These are phyloP conservation scores for Phainopepla nitens DNA, from an alignment of 2,113 vertebrate genomes.

Conservation along the genomic window DNA sequence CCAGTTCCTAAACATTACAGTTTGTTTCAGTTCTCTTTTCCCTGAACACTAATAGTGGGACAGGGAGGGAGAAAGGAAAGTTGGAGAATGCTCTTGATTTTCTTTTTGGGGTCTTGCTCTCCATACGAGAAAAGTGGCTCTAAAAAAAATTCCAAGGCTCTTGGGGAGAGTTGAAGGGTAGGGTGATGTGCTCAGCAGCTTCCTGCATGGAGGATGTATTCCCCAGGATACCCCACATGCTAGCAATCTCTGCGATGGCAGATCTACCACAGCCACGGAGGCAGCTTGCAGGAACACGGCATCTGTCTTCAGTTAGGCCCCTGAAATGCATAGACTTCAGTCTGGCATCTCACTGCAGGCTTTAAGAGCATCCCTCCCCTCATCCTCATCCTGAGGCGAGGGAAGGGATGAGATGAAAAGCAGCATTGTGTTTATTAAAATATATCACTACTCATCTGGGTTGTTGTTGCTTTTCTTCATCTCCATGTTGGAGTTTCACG, in stretches of 20 bases:
- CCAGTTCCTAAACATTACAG: background rate
- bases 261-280: background rate
- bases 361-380: background rate
- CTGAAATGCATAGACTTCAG: background rate
- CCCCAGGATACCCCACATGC: accelerated
- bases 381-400: background rate
- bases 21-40: background rate
- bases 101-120: background rate
- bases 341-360: background rate
- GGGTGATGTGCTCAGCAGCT: accelerated
- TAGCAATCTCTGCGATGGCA: accelerated
- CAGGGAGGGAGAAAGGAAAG: accelerated
- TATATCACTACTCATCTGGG: background rate
- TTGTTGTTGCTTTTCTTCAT: background rate
- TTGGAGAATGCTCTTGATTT: background rate
- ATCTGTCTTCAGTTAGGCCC: background rate
- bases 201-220: accelerated
- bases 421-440: background rate
- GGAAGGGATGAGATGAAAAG: background rate
- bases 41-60: accelerated
- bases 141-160: background rate
- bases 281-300: accelerated
- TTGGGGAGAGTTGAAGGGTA: background rate
- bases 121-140: background rate
- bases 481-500: background rate